Evolutionary conservation across 2,888 invertebrate genomes (phyloP).

Genomic region (Nomada lathburiana): DNA sequence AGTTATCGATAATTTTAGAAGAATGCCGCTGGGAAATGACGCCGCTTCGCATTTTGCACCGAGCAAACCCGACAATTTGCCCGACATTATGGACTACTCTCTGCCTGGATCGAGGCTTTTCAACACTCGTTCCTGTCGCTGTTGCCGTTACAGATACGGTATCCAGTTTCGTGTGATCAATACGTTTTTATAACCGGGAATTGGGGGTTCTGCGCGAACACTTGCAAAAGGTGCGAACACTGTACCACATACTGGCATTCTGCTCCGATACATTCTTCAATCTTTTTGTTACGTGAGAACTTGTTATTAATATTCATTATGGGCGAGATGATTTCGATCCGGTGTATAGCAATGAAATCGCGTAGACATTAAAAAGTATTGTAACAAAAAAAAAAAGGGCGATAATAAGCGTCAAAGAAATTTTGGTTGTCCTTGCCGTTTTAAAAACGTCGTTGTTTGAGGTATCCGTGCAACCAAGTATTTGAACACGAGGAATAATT

Average conservation of each 20-base stretch:
- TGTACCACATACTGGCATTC: neutral
- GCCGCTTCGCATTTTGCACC: constrained; percentile 60
- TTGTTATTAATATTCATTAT: constrained; percentile 2
- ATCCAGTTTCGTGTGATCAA: constrained; percentile 60
- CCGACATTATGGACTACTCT: constrained; percentile 66
- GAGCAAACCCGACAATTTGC: constrained; percentile 76
- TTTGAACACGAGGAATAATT: neutral
- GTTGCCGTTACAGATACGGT: constrained; percentile 61
- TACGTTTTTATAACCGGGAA: constrained; percentile 48
- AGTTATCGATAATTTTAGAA: constrained; percentile 81
- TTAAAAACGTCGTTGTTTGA: neutral
- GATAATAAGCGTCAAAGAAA: neutral
- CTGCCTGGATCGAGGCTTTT: constrained; percentile 49
- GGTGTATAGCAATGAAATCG: neutral
- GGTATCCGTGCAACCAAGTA: neutral
- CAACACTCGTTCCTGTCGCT: constrained; percentile 50
- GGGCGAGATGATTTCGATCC: neutral
- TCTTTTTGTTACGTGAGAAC: neutral
- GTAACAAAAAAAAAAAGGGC: neutral
- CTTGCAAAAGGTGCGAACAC: constrained; percentile 34
- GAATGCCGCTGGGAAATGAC: constrained; percentile 75
- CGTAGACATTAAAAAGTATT: no score
- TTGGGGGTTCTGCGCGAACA: constrained; percentile 37
- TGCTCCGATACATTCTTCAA: neutral
- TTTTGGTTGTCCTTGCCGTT: neutral